phyloP scores from a whole-genome alignment of 2,113 vertebrate genomes.

The Dipodomys ordii region DNA sequence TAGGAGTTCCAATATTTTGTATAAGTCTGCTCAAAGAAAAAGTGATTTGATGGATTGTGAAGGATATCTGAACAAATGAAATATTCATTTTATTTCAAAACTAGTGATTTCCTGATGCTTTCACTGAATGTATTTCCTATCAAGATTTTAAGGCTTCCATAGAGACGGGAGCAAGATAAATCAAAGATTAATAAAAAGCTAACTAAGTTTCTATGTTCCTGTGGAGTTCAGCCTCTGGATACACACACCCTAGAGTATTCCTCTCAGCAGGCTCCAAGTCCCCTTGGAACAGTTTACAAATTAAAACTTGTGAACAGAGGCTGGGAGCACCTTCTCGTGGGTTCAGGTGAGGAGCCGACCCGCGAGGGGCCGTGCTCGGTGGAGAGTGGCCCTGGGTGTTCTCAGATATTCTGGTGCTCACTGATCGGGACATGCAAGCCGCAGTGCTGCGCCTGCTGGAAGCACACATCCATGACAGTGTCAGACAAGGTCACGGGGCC shows the following conservation, averaged over 20 bases:
- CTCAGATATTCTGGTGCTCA: no score
- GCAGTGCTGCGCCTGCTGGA: no score
- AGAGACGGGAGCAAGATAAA: constrained; percentile 81
- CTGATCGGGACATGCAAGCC: no score
- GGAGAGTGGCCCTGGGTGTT: no score
- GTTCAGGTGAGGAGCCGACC: background rate
- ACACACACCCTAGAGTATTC: background rate
- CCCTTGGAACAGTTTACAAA: constrained; percentile 11
- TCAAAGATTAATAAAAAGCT: constrained; percentile 84
- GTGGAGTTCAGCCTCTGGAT: constrained; percentile 59
- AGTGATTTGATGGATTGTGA: constrained; percentile 83
- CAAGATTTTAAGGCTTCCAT: constrained; percentile 80
- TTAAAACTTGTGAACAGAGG: constrained; percentile 33
- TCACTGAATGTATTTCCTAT: constrained; percentile 84
- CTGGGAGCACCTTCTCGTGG: background rate
- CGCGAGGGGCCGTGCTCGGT: no score
- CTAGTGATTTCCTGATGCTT: constrained; percentile 82
- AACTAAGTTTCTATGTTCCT: constrained; percentile 72
- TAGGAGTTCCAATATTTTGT: constrained; percentile 82
- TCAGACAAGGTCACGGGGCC: background rate
- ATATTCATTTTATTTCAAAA: constrained; percentile 83
- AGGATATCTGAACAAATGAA: constrained; percentile 82
- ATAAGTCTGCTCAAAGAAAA: constrained; percentile 79
- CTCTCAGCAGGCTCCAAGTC: constrained; percentile 58
- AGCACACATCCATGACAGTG: no score